phyloP scores from a whole-genome alignment of 2,888 invertebrate genomes.

The Lepetodrilus schrolli region DNA sequence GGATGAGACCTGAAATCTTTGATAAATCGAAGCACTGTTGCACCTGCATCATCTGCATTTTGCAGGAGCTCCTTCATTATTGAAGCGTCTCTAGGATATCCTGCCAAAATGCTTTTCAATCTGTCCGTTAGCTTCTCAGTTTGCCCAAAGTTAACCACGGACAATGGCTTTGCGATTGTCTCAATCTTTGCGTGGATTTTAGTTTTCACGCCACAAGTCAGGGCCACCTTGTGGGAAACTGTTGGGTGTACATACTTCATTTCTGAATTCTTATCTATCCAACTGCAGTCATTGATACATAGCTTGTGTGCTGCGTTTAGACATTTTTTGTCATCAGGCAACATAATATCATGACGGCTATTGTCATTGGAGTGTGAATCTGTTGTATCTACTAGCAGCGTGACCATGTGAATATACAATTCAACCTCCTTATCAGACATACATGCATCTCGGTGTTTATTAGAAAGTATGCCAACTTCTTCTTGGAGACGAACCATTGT shows the following conservation, averaged over 20 bases:
- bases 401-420: not conserved
- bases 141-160: constrained; percentile 65
- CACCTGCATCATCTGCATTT: constrained; percentile 70
- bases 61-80: constrained; percentile 71
- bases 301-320: constrained; percentile 36
- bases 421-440: not conserved
- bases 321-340: constrained; percentile 29
- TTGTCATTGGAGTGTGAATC: not conserved
- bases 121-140: constrained; percentile 64
- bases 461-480: not conserved
- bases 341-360: not conserved
- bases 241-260: constrained; percentile 41
- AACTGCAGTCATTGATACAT: constrained; percentile 53
- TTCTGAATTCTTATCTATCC: constrained; percentile 45
- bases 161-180: not conserved
- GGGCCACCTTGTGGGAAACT: constrained; percentile 52
- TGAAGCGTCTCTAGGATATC: constrained; percentile 66
- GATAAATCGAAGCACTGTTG: constrained; percentile 67
- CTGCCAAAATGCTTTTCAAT: constrained; percentile 61
- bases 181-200: constrained; percentile 31
- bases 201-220: constrained; percentile 46
- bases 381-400: not conserved
- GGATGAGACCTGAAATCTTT: constrained; percentile 57
- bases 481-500: not conserved
- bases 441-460: not conserved